phyloP scores from a whole-genome alignment of 1,140 invertebrate species.

The Dreissena polymorpha region DNA sequence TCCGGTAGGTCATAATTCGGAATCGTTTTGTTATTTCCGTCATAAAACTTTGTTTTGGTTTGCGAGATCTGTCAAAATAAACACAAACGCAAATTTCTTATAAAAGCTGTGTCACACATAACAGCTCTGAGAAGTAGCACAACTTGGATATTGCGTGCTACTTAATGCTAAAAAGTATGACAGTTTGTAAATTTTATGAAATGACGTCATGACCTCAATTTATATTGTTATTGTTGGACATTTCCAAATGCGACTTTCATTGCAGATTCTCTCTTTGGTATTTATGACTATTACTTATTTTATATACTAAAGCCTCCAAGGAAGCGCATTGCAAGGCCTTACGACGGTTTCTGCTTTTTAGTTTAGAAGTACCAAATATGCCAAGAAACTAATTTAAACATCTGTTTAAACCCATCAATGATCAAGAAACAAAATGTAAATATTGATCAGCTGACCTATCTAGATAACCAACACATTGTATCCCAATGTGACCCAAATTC shows the following conservation, averaged over 20 bases:
- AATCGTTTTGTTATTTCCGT: constrained; percentile 15
- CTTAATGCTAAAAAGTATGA: no score
- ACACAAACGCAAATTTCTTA: neutral
- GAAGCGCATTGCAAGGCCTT: no score
- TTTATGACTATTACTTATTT: neutral
- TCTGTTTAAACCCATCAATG: no score
- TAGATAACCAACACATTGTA: no score
- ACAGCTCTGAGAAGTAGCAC: neutral
- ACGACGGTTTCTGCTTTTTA: no score
- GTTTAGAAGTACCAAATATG: no score
- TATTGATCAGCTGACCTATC: no score
- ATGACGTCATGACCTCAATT: constrained; percentile 56
- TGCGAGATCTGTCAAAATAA: constrained; percentile 13
- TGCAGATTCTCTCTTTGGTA: neutral
- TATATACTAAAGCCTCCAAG: constrained; percentile 3
- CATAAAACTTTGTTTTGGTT: neutral
- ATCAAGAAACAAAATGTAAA: no score
- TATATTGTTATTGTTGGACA: constrained; percentile 37
- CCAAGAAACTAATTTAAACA: no score
- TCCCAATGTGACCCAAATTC: no score
- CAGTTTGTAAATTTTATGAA: constrained; percentile 19
- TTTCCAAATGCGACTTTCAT: constrained; percentile 3
- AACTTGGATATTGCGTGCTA: no score
- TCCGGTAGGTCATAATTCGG: constrained; percentile 20
- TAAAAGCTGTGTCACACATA: neutral